Evolutionary conservation across 2,888 invertebrate species (phyloP), one percentile per base, ranked within the genome.

Genomic region (Galerucella pusilla): DNA sequence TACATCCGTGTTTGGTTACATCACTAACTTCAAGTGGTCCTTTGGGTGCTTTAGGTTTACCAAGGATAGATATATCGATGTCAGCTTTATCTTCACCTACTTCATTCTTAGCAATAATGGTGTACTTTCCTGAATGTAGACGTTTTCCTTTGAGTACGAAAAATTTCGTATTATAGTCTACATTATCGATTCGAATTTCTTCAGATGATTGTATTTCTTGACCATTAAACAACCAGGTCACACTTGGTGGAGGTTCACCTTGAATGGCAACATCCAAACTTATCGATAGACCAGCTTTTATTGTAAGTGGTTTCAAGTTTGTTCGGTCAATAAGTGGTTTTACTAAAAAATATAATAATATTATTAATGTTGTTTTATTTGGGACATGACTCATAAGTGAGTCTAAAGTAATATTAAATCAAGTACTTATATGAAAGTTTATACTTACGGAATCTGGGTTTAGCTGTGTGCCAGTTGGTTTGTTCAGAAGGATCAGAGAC

Each of bases 271-370:
- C 91, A 87, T 97, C 97, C 76, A 98, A 89, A 35, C 92, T 93
- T 64, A 97, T 92, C 0, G 95, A 94, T 61, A 97, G 92, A 57
- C 97, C 97, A 77, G 94, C 93, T 88, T 98, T 97, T 60, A 98
- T 93, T 2, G 92, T 91, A 2, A 96, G 87, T n/a, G 93, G 91
- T 83, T 95, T 94, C 68, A 97, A 89, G 88, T 96, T 96, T 20
- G 95, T 95, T 80, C 97, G 93, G 86, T 98, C 97, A 86, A 98
- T 98, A 84, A 93, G 92, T 74, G 98, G 98, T 90, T 97, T 97
- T 87, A 97, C 97, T 97, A 88, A 79, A 88, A 88, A 71, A 12
- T 63, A 16, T 25, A 59, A 20, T 25, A n/a, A 35, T 9, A 63
- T 63, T 63, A 63, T 10, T 0, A 10, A 42, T 42, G 60, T 6